Conservation (phyloP, 2,888 invertebrate genomes). For the Vanessa cardui region DNA sequence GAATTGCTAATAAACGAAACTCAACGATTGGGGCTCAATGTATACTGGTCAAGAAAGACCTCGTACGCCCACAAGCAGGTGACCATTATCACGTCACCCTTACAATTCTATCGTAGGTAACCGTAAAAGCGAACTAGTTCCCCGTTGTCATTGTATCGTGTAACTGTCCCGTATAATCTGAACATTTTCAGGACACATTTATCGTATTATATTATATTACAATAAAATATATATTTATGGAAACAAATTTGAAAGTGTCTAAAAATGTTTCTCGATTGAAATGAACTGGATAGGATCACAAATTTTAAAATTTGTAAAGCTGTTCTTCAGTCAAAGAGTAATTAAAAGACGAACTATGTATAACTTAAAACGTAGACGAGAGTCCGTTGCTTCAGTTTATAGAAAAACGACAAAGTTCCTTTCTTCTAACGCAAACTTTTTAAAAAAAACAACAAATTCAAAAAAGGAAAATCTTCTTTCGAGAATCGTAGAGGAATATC, state of each 20-base stretch:
- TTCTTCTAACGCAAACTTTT: constrained; percentile 61
- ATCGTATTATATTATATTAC: neutral
- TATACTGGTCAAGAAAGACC: constrained; percentile 52
- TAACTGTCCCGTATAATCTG: constrained; percentile 49
- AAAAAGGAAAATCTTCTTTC: constrained; percentile 56
- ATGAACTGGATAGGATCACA: constrained; percentile 46
- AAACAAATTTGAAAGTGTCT: neutral
- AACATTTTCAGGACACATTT: neutral
- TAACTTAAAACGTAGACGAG: constrained; percentile 62
- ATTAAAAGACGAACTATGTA: constrained; percentile 52
- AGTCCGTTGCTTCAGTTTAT: constrained; percentile 72
- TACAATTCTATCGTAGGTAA: constrained; percentile 61
- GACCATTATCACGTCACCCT: constrained; percentile 68
- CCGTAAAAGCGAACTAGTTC: constrained; percentile 67
- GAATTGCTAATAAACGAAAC: constrained; percentile 25
- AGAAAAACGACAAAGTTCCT: constrained; percentile 75
- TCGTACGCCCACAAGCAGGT: constrained; percentile 65
- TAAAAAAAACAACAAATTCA: constrained; percentile 68
- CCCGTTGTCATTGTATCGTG: constrained; percentile 52
- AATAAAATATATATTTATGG: no score
- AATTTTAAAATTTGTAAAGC: constrained; percentile 49
- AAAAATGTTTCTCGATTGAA: constrained; percentile 35
- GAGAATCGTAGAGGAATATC: constrained; percentile 55
- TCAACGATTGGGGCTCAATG: constrained; percentile 33
- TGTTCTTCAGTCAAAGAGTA: constrained; percentile 42